Conservation (phyloP, 2,888 invertebrate species). For the Drosophila kanekoi region DNA sequence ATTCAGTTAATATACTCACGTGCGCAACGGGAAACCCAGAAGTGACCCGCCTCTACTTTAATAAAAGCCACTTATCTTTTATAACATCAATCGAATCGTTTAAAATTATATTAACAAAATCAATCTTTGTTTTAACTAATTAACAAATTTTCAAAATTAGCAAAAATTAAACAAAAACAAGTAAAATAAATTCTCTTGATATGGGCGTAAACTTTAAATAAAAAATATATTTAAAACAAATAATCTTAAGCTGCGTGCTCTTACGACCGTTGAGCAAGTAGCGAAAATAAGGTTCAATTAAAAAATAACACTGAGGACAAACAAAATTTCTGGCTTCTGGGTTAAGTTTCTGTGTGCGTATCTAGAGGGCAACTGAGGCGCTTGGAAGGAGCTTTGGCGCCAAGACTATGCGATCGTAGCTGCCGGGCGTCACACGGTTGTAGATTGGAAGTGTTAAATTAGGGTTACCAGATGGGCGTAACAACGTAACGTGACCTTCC, state of each 20-base stretch:
- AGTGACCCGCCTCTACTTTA: not conserved
- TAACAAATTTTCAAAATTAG: slow-evolving; percentile 2
- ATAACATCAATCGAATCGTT: slow-evolving; percentile 15
- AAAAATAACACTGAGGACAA: slow-evolving; percentile 63
- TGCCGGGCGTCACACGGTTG: slow-evolving; percentile 29
- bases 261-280: not conserved
- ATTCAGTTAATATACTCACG: slow-evolving; percentile 37
- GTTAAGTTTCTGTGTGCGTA: slow-evolving; percentile 35
- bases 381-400: slow-evolving; percentile 55
- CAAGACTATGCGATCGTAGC: slow-evolving; percentile 24
- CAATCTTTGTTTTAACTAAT: not conserved
- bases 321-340: slow-evolving; percentile 54
- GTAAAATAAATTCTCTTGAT: slow-evolving; percentile 56
- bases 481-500: slow-evolving; percentile 43
- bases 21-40: slow-evolving; percentile 26
- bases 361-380: slow-evolving; percentile 49
- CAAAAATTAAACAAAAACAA: slow-evolving; percentile 47
- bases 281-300: slow-evolving; percentile 19
- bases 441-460: slow-evolving; percentile 55
- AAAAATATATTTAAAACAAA: slow-evolving; percentile 50
- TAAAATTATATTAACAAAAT: slow-evolving; percentile 6
- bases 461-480: slow-evolving; percentile 44
- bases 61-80: slow-evolving; percentile 12
- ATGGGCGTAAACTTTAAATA: slow-evolving; percentile 41
- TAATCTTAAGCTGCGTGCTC: slow-evolving; percentile 35